Conservation (phyloP, 2,888 invertebrate genomes). For the Andrena haemorrhoa region DNA sequence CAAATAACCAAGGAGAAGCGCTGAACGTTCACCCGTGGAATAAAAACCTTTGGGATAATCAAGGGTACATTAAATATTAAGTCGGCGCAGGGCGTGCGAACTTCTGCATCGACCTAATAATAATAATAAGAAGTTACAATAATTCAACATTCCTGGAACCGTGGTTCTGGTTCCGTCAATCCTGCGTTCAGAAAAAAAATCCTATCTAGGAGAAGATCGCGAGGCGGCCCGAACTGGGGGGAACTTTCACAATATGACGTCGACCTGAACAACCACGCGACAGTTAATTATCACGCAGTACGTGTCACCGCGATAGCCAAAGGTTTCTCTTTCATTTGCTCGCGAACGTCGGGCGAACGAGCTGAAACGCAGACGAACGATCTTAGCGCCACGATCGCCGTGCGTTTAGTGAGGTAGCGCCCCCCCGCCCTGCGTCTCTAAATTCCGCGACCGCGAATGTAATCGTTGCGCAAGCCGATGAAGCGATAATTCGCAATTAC, state of each 20-base stretch:
- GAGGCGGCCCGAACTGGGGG: neutral
- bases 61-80: too few relatives aligned
- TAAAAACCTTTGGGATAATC: too few relatives aligned
- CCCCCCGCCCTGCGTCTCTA: neutral
- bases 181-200: neutral
- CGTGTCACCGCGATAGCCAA: slow-evolving; percentile 5
- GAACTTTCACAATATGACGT: slow-evolving; percentile 7
- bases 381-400: neutral
- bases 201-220: neutral
- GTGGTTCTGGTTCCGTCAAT: neutral
- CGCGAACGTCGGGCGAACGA: neutral
- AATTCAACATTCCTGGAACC: neutral
- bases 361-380: neutral
- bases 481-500: slow-evolving; percentile 77
- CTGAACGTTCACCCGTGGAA: too few relatives aligned
- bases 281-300: slow-evolving; percentile 7
- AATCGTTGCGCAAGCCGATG: slow-evolving; percentile 69
- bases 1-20: too few relatives aligned
- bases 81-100: too few relatives aligned
- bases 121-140: neutral
- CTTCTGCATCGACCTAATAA: too few relatives aligned
- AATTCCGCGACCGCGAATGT: slow-evolving; percentile 47
- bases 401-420: slow-evolving; percentile 12
- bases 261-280: neutral
- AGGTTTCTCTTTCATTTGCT: slow-evolving; percentile 4